A percentile compares a stretch with the other conserved stretches of the same genome.
phyloP scores from a whole-genome alignment of 2,113 vertebrate species.

The Pedetes capensis region DNA sequence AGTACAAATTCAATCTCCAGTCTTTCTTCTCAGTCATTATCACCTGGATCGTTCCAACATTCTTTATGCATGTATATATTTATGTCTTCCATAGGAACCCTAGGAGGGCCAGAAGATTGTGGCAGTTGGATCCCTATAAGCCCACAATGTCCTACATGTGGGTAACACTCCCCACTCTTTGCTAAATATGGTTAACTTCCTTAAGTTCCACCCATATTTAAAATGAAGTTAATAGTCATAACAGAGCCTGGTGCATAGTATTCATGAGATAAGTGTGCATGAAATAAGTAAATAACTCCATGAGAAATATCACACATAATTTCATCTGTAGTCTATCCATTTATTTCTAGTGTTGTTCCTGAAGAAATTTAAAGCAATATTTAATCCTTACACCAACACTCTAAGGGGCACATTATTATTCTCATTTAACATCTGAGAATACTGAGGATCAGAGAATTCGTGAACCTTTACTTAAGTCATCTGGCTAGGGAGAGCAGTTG shows the following conservation, averaged over 20 bases:
- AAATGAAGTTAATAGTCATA: conserved; percentile 15
- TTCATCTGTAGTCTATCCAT: not conserved
- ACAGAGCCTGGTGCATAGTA: not conserved
- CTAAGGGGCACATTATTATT: not conserved
- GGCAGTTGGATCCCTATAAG: not conserved
- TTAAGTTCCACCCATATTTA: not conserved
- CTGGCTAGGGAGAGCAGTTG: not conserved
- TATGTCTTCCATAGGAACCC: not conserved
- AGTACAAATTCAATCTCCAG: not conserved
- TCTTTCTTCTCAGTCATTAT: not conserved
- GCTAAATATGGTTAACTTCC: not conserved
- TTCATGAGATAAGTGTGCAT: not conserved
- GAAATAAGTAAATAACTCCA: not conserved
- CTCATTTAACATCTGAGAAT: not conserved
- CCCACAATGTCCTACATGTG: not conserved
- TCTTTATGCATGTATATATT: not conserved
- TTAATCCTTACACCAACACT: not conserved
- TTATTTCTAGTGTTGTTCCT: not conserved
- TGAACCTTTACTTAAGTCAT: not conserved
- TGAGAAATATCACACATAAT: not conserved
- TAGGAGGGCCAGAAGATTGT: not conserved
- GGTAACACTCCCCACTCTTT: not conserved
- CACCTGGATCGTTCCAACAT: not conserved
- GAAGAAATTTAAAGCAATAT: not conserved
- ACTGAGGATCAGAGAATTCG: not conserved